Conservation (phyloP, 2,797 vertebrate species). For the Centropyge bicolor region DNA sequence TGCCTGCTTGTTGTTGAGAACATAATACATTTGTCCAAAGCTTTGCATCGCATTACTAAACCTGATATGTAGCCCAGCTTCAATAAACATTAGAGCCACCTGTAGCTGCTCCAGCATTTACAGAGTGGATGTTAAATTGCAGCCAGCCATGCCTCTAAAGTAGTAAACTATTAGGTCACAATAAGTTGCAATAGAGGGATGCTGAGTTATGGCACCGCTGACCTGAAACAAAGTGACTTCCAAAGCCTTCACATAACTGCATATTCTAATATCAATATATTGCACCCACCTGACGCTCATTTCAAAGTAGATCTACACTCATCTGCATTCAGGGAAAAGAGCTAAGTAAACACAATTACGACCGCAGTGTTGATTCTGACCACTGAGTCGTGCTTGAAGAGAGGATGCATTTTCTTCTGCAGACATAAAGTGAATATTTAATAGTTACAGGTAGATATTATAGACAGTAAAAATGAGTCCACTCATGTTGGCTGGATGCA, state of each 20-base stretch:
- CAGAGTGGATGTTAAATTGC: slow-evolving; percentile 45
- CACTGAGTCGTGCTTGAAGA: not conserved
- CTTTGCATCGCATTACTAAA: not conserved
- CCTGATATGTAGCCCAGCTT: slow-evolving; percentile 7
- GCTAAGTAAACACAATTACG: slow-evolving; percentile 17
- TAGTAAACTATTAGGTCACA: slow-evolving; percentile 39
- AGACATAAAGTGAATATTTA: slow-evolving; percentile 26
- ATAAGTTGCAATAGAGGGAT: not conserved
- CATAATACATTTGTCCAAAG: slow-evolving; percentile 19
- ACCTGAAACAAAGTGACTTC: slow-evolving; percentile 50
- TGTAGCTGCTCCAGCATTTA: slow-evolving; percentile 38
- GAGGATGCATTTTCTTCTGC: not conserved
- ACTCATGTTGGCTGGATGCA: slow-evolving; percentile 24
- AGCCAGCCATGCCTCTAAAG: slow-evolving; percentile 13
- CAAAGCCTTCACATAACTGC: slow-evolving; percentile 1
- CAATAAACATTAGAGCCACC: slow-evolving; percentile 32
- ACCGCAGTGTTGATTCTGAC: slow-evolving; percentile 6
- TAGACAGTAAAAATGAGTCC: slow-evolving; percentile 6
- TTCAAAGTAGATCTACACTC: slow-evolving; percentile 25
- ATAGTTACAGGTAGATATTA: slow-evolving; percentile 11
- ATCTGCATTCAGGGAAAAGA: slow-evolving; percentile 39
- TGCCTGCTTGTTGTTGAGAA: not conserved
- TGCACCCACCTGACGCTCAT: slow-evolving; percentile 37
- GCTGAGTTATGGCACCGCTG: slow-evolving; percentile 9
- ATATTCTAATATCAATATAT: slow-evolving; percentile 30